Evolutionary conservation across 2,888 invertebrate species (phyloP).

Genomic region (Cantharis rustica): DNA sequence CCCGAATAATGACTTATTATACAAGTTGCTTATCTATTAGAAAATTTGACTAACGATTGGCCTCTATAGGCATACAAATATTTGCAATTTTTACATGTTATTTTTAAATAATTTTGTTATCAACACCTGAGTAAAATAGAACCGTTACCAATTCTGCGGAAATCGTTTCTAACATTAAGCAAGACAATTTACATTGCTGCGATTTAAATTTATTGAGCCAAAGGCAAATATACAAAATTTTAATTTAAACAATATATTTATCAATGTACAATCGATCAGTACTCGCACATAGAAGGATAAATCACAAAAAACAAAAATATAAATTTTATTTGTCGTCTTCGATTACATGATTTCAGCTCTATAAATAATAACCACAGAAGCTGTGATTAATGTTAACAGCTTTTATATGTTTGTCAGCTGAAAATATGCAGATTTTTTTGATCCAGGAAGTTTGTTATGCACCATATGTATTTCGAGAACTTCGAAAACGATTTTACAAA

Average conservation of each 20-base stretch:
- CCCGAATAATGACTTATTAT: not conserved
- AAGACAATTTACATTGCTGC: not conserved
- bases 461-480: not conserved
- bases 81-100: not conserved
- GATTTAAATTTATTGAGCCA: not conserved
- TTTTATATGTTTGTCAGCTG: not conserved
- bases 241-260: not conserved
- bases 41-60: not conserved
- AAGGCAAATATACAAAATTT: not conserved
- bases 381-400: not conserved
- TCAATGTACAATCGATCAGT: not conserved
- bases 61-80: not conserved
- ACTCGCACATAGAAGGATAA: not conserved
- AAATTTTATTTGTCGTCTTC: not conserved
- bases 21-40: not conserved
- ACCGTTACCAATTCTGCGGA: not conserved
- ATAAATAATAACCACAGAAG: not conserved
- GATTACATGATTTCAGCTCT: not conserved
- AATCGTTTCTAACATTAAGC: not conserved
- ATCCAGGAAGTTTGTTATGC: not conserved
- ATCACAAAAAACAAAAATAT: not conserved
- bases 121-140: not conserved
- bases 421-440: not conserved
- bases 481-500: not conserved
- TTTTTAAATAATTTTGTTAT: not conserved